Base-by-base conservation (phyloP, 1,140 invertebrate species). In the Lepidurus apus region DNA sequence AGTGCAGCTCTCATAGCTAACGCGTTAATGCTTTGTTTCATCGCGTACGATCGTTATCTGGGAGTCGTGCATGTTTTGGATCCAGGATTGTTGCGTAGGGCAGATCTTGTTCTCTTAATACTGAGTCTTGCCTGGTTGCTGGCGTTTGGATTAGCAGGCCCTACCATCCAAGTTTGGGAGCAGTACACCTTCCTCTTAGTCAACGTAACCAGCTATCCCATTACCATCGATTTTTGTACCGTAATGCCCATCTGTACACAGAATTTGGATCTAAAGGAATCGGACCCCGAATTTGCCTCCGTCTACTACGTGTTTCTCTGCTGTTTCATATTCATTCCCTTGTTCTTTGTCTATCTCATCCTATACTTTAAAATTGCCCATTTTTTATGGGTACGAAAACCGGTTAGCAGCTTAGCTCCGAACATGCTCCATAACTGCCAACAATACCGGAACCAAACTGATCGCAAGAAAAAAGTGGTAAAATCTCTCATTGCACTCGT, bases 351-450 rank as follows among this genome's bases (percentile, higher is more conserved):
- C 5, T 74, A 76, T 11, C 9, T 77, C 17, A 73, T 77, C n/a
- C 24, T 80, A n/a, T 80, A 80, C 42, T 43, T 42, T 13, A 34
- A 73, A 44, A 80, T 80, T 42, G 76, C 65, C 47, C 75, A 77
- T 42, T 80, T 77, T 42, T 43, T 80, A n/a, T 80, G 76, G 76
- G 44, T 80, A 43, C 79, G 79, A 26, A 79, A 79, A 74, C 79
- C 79, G 0, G 26, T 80, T 8, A 77, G 76, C 3, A 78, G 47
- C 17, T 65, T 73, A 21, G 42, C 42, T 11, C 42, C 65, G 1
- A 77, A 45, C 43, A 43, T 65, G 53, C 9, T 65, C 13, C 53
- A 65, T n/a, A 65, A 65, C 17, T n/a, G 53, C 53, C 53, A 65
- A 65, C 53, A n/a, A 13, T 21, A 65, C 13, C 42, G 76, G n/a